phyloP scores from a whole-genome alignment of 1,140 invertebrate genomes.

The Trichoplusia ni region DNA sequence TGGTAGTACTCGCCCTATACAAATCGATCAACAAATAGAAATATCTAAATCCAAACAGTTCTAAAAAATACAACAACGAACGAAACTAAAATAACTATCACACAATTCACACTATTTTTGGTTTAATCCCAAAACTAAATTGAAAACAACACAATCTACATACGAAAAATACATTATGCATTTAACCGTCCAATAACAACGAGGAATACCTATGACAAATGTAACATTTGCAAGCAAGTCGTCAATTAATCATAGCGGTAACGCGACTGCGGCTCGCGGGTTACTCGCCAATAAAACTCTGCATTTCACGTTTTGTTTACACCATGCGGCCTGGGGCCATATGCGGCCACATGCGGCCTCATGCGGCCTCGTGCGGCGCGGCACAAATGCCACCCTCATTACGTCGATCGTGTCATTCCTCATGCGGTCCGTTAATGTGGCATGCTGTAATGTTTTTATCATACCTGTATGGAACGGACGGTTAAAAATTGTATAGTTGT shows the following conservation, averaged over 20 bases:
- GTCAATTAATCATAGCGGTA: conserved; percentile 23
- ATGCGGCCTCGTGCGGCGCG: neutral
- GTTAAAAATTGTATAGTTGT: conserved; percentile 13
- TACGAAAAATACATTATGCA: neutral
- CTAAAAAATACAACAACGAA: too few relatives aligned
- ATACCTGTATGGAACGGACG: conserved; percentile 4
- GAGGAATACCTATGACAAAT: neutral
- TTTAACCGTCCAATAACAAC: neutral
- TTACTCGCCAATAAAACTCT: conserved; percentile 6
- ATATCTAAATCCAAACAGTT: too few relatives aligned
- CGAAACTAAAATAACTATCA: too few relatives aligned
- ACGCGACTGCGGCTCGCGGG: neutral
- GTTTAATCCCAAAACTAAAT: neutral
- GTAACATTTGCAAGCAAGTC: conserved; percentile 13
- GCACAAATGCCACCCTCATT: neutral
- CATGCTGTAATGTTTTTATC: conserved; percentile 13
- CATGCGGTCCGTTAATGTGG: conserved; percentile 12
- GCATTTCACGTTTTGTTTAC: conserved; percentile 15
- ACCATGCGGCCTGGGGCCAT: neutral
- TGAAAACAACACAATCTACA: neutral
- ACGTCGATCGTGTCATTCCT: conserved; percentile 9
- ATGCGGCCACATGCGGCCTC: neutral
- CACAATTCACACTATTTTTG: too few relatives aligned
- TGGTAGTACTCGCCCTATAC: too few relatives aligned
- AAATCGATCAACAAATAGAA: too few relatives aligned